A percentile compares a stretch with the other conserved stretches of the same genome.
Evolutionary conservation across 2,888 invertebrate species (phyloP).

Genomic region (Lutraria lutraria): DNA sequence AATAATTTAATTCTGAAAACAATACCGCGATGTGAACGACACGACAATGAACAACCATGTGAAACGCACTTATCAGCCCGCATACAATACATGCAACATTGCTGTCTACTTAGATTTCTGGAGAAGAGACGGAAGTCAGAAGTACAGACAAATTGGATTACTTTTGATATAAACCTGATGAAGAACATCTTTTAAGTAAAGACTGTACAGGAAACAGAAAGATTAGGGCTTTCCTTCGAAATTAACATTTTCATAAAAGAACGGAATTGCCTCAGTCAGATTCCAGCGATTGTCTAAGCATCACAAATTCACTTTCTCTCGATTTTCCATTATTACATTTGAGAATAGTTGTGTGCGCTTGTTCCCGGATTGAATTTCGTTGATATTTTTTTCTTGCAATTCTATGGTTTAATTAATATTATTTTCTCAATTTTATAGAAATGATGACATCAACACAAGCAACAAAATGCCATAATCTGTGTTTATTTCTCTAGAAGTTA

Average conservation of each 20-base stretch:
- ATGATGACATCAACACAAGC: too few species aligned
- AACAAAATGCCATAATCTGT: too few species aligned
- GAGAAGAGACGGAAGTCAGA: neutral
- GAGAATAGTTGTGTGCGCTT: neutral
- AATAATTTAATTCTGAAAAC: too few species aligned
- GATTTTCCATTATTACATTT: neutral
- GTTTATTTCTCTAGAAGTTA: too few species aligned
- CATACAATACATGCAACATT: neutral
- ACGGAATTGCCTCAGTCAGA: slow-evolving; percentile 1
- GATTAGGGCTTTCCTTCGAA: neutral
- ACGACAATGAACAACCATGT: too few species aligned
- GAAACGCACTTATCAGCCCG: too few species aligned
- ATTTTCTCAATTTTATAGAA: too few species aligned
- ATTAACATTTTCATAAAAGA: neutral
- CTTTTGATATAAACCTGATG: neutral
- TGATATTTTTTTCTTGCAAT: too few species aligned
- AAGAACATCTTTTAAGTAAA: neutral
- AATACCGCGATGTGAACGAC: too few species aligned
- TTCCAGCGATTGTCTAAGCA: neutral
- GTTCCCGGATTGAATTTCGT: too few species aligned
- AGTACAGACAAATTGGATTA: neutral
- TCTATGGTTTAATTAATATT: too few species aligned
- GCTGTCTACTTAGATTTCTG: neutral
- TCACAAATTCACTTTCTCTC: neutral
- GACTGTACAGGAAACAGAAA: neutral